A percentile compares a stretch with the other conserved stretches of the same genome.
Evolutionary conservation across 2,797 vertebrate species (phyloP).

Genomic region (Oryzias sinensis): DNA sequence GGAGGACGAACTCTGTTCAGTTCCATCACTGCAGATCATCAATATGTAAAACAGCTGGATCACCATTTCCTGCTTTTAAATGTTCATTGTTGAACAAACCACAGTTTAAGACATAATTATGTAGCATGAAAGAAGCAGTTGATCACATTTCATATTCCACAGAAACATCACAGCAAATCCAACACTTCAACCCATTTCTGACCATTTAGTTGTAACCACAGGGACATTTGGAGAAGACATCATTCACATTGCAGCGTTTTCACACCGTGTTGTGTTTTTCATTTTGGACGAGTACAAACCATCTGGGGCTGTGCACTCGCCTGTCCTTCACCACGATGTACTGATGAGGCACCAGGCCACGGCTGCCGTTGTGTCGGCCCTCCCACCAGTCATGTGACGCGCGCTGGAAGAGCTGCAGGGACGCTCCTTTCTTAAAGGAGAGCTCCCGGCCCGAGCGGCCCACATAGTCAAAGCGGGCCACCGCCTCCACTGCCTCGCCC

Average conservation of each 20-base stretch:
- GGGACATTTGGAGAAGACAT: neutral
- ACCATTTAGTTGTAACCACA: neutral
- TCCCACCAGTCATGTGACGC: constrained; percentile 99
- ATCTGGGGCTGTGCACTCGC: constrained; percentile 76
- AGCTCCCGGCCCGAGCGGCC: constrained; percentile 94
- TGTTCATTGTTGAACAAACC: neutral
- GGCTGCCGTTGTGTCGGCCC: constrained; percentile 91
- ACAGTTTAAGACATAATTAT: neutral
- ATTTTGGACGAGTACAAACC: constrained; percentile 23
- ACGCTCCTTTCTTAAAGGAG: constrained; percentile 96
- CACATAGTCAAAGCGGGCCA: constrained; percentile 95
- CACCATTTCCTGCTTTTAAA: neutral
- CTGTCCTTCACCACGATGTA: constrained; percentile 96
- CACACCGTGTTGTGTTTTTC: constrained; percentile 6
- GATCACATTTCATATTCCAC: too few species aligned
- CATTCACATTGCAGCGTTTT: neutral
- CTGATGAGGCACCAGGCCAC: constrained; percentile 95
- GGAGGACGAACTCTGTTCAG: constrained; percentile 22
- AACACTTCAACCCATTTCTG: too few species aligned
- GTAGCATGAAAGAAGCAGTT: too few species aligned
- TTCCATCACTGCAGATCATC: constrained; percentile 22
- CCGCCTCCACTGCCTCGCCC: constrained; percentile 92
- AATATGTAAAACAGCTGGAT: constrained; percentile 5
- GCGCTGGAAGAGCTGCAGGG: constrained; percentile 91
- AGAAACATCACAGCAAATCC: too few species aligned